These are phyloP conservation scores for Crocidura indochinensis DNA, from an alignment of 2,797 vertebrate species.

Conservation along the genomic window DNA sequence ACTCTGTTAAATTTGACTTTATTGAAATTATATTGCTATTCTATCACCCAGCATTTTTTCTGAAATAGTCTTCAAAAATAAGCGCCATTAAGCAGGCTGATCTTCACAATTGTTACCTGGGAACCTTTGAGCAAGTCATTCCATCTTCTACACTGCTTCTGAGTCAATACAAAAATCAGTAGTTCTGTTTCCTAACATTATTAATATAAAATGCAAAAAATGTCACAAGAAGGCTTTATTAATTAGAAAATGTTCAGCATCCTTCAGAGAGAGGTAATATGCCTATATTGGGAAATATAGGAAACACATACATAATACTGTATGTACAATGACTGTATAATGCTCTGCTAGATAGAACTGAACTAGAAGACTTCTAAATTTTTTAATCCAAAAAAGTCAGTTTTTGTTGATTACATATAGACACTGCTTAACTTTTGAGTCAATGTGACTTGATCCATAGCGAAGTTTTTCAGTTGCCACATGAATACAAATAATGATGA, in stretches of 20 bases:
- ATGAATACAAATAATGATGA: conserved; percentile 16
- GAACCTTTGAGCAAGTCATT: background rate
- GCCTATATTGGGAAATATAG: no score
- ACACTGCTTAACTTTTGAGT: background rate
- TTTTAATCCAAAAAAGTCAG: conserved; percentile 20
- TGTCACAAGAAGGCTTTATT: background rate
- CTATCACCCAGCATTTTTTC: background rate
- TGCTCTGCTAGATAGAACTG: background rate
- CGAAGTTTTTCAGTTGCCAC: conserved; percentile 20
- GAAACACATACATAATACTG: background rate
- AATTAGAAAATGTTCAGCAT: conserved; percentile 45
- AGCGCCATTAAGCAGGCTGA: rapidly evolving
- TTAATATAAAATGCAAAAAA: conserved; percentile 37
- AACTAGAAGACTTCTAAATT: background rate
- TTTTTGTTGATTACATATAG: background rate
- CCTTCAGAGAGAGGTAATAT: no score
- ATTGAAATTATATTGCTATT: background rate
- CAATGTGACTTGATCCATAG: background rate
- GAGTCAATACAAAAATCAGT: background rate
- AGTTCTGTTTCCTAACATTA: background rate
- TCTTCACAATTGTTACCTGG: background rate
- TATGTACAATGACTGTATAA: background rate
- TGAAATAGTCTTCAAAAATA: background rate
- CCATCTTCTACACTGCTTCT: background rate
- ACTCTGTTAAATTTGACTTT: background rate